Evolutionary conservation across 1,140 invertebrate species (phyloP), one percentile per base, ranked within the genome.

Genomic region (Caenorhabditis brenneri): DNA sequence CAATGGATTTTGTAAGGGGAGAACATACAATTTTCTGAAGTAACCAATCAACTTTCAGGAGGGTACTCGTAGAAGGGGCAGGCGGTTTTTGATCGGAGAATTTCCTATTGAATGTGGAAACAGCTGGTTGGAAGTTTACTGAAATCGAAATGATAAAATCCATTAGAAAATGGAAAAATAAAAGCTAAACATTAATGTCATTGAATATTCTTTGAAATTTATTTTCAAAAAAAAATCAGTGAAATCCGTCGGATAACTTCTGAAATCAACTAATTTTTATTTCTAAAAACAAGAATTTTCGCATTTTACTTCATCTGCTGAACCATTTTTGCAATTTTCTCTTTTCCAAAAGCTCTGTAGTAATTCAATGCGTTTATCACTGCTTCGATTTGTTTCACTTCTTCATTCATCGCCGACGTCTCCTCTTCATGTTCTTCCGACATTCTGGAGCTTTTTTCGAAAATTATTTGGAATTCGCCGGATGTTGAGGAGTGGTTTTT

Each of bases 361-460:
- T 58, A 83, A 3, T 49, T n/a, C 22, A 83, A 83, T 15, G 82
- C 82, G 49, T 83, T 83, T 5, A 83, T 58, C 9, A 83, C 82
- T 58, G 55, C 65, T 51, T 83, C 82, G 2, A 39, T 48, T 19
- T 69, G 69, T 42, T 42, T 12, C 16, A 46, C 33, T 29, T 83
- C 82, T 12, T 81, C 80, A 27, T 83, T 31, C 3, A 83, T 33
- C 31, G 7, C 16, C 19, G 7, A 58, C 22, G 29, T 27, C 29
- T 31, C 16, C 55, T 27, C 55, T 58, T 58, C 55, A 9, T 42
- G 39, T 42, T 42, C 39, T 6, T 42, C 5, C 12, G 39, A 27
- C 16, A n/a, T n/a, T n/a, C n/a, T n/a, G n/a, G n/a, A n/a, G n/a
- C n/a, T n/a, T n/a, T n/a, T n/a, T n/a, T n/a, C n/a, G n/a, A n/a